A percentile compares a stretch with the other conserved stretches of the same genome.
Evolutionary conservation across 2,113 vertebrate species (phyloP).

Genomic region (Balaeniceps rex): DNA sequence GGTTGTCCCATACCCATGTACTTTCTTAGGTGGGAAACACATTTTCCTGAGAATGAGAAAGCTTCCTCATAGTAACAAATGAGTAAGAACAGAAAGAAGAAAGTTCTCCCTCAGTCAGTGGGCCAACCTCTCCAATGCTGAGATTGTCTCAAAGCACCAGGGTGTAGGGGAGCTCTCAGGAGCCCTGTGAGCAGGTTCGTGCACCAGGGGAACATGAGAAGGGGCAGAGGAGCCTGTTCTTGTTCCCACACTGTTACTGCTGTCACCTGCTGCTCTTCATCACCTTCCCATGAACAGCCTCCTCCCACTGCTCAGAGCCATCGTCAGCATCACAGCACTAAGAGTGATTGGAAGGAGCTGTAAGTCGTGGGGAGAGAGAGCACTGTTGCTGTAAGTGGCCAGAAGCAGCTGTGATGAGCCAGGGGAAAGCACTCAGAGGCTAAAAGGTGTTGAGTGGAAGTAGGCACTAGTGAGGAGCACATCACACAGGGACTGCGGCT

Average conservation of each 20-base stretch:
- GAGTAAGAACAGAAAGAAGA: neutral
- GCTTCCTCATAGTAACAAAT: neutral
- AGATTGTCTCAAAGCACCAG: neutral
- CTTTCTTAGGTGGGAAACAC: neutral
- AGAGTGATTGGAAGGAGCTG: neutral
- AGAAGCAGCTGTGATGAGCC: neutral
- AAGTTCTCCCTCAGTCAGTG: fast-evolving
- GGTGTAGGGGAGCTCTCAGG: neutral
- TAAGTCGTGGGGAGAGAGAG: neutral
- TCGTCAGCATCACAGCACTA: neutral
- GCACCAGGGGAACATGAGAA: neutral
- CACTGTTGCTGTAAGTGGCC: neutral
- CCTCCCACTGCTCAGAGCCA: neutral
- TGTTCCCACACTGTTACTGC: neutral
- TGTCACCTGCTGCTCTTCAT: neutral
- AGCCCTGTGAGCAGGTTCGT: neutral
- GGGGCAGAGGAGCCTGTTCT: neutral
- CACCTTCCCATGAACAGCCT: neutral
- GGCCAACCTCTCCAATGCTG: neutral
- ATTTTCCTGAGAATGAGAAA: neutral
- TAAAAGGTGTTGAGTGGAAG: neutral
- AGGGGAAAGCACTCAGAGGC: neutral
- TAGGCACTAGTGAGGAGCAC: neutral
- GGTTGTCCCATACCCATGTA: neutral
- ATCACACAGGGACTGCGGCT: neutral